A percentile compares a stretch with the other conserved stretches of the same genome.
phyloP scores from a whole-genome alignment of 2,888 invertebrate species.

The Drosophila paranaensis region DNA sequence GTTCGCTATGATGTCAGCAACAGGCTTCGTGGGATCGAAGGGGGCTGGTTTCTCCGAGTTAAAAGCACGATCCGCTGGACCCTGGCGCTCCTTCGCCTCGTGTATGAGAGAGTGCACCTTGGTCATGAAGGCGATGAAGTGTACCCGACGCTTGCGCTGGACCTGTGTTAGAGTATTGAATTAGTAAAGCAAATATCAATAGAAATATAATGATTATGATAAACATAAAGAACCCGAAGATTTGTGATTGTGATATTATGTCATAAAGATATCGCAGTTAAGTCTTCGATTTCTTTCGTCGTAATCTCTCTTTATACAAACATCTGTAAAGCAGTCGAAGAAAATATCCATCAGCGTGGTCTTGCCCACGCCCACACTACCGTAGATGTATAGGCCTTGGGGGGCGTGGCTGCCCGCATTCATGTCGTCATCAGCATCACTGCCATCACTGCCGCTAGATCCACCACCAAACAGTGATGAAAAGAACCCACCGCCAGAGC shows the following conservation, averaged over 20 bases:
- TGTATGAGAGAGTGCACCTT: conserved; percentile 97
- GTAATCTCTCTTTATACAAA: conserved; percentile 63
- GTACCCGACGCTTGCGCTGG: conserved; percentile 91
- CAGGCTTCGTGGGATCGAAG: conserved; percentile 97
- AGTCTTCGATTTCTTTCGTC: neutral
- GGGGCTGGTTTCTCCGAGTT: conserved; percentile 86
- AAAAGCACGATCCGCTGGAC: conserved; percentile 84
- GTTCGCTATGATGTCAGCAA: conserved; percentile 93
- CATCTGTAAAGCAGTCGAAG: conserved; percentile 89
- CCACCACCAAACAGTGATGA: conserved; percentile 52
- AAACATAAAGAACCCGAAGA: neutral
- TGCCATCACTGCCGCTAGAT: neutral
- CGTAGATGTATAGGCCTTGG: conserved; percentile 93
- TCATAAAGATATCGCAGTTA: neutral
- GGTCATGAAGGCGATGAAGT: conserved; percentile 99
- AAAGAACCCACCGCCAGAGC: conserved; percentile 52
- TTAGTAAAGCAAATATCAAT: neutral
- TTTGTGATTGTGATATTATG: neutral
- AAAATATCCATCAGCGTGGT: conserved; percentile 99
- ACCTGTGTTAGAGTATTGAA: conserved; percentile 85
- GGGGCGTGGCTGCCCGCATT: conserved; percentile 72
- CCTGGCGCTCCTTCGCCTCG: conserved; percentile 89
- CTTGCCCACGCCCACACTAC: conserved; percentile 97
- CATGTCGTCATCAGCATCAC: conserved; percentile 58
- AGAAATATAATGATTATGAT: no score